These are phyloP conservation scores for Calameuta filiformis DNA, from an alignment of 2,888 invertebrate species.

Conservation along the genomic window DNA sequence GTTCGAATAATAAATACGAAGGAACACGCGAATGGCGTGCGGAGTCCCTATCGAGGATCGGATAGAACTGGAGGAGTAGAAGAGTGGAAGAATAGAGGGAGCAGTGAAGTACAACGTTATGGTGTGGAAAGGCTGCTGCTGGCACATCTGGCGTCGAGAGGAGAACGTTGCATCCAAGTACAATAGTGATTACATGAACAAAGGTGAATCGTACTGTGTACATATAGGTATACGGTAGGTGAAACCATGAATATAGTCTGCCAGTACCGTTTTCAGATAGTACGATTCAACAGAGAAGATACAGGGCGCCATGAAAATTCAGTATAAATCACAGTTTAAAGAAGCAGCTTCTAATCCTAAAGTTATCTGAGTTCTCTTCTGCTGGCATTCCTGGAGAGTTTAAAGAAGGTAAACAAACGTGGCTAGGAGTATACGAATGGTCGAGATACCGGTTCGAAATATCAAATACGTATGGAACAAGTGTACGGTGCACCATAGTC, in stretches of 20 bases:
- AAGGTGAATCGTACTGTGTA: constrained; percentile 16
- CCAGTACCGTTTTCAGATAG: not conserved
- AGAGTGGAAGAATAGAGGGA: constrained; percentile 1
- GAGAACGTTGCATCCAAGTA: constrained; percentile 20
- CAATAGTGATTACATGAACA: constrained; percentile 51
- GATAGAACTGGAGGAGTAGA: not conserved
- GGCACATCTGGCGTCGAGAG: constrained; percentile 42
- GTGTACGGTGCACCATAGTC: too few species aligned
- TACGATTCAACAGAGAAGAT: too few species aligned
- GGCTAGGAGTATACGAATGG: too few species aligned
- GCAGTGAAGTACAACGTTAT: not conserved
- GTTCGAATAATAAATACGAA: constrained; percentile 49
- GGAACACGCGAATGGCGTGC: constrained; percentile 30
- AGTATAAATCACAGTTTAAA: too few species aligned
- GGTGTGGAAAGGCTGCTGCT: constrained; percentile 8
- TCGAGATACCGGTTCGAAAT: too few species aligned
- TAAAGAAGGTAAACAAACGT: too few species aligned
- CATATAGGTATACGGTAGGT: not conserved
- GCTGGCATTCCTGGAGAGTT: too few species aligned
- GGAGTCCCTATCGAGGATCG: constrained; percentile 17
- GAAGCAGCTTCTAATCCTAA: too few species aligned
- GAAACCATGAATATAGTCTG: not conserved
- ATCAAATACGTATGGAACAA: too few species aligned
- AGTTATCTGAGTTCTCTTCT: too few species aligned
- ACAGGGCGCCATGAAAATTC: too few species aligned